Evolutionary conservation across 1,140 invertebrate species (phyloP).

Genomic region (Drosophila subobscura): DNA sequence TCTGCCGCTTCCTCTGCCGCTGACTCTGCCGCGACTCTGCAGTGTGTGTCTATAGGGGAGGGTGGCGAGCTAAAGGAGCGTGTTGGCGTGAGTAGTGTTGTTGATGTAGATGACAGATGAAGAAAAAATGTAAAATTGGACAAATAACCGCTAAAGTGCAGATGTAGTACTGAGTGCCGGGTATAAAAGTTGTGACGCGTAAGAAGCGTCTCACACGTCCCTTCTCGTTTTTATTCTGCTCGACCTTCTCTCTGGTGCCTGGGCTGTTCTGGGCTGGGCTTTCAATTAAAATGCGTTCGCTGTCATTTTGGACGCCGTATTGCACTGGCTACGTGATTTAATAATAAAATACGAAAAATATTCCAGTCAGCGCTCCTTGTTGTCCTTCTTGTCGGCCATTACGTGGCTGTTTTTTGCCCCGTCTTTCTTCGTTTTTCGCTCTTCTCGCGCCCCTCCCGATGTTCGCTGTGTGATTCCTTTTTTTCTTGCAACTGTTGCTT

Average conservation of each 20-base stretch:
- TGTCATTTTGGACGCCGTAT: slow-evolving; percentile 81
- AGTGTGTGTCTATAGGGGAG: no score
- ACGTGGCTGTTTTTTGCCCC: slow-evolving; percentile 56
- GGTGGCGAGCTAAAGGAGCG: no score
- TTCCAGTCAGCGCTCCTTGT: slow-evolving; percentile 71
- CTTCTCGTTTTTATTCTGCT: not conserved
- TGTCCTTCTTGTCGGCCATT: slow-evolving; percentile 70
- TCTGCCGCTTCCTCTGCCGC: no score
- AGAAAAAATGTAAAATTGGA: no score
- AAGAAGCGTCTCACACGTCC: no score
- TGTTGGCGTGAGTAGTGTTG: no score
- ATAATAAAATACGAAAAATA: slow-evolving; percentile 77
- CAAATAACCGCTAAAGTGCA: no score
- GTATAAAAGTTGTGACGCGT: no score
- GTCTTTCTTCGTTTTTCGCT: not conserved
- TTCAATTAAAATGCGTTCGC: slow-evolving; percentile 82
- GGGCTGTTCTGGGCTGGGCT: slow-evolving; percentile 28
- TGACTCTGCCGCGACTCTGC: no score
- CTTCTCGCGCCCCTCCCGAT: not conserved
- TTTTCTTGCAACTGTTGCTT: slow-evolving; percentile 63
- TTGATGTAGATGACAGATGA: no score
- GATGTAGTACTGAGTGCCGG: no score
- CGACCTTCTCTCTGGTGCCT: slow-evolving; percentile 23
- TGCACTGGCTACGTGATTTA: slow-evolving; percentile 81
- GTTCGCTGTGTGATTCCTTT: slow-evolving; percentile 1